Evolutionary conservation across 2,113 vertebrate species (phyloP).

Genomic region (Myxocyprinus asiaticus): DNA sequence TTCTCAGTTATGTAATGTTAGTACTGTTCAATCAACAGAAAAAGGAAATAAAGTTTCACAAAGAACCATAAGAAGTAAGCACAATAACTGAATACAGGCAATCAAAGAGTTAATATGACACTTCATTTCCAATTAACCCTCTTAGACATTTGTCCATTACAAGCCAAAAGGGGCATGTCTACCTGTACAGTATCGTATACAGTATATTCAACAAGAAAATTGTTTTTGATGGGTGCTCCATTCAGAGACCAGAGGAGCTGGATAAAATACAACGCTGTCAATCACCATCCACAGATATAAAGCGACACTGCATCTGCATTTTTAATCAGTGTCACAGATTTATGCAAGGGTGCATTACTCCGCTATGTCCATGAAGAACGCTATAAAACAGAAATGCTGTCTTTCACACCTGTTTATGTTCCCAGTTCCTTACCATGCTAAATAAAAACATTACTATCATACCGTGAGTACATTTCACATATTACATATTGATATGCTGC

Average conservation of each 20-base stretch:
- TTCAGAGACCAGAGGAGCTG: conserved; percentile 57
- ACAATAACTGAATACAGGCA: conserved; percentile 43
- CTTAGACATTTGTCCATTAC: conserved; percentile 69
- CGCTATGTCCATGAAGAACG: conserved; percentile 28
- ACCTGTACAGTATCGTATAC: conserved; percentile 64
- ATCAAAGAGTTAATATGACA: conserved; percentile 62
- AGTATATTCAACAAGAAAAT: conserved; percentile 32
- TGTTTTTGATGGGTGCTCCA: conserved; percentile 55
- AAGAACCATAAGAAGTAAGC: conserved; percentile 71
- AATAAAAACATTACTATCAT: conserved; percentile 21
- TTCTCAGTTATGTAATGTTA: conserved; percentile 69
- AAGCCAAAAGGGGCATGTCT: conserved; percentile 70
- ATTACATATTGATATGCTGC: conserved; percentile 28
- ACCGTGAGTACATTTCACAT: conserved; percentile 39
- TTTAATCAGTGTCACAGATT: conserved; percentile 18
- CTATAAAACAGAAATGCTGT: conserved; percentile 32
- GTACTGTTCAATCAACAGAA: conserved; percentile 50
- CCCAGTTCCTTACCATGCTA: conserved; percentile 41
- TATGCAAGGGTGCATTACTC: background rate
- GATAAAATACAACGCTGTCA: conserved; percentile 59
- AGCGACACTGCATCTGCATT: conserved; percentile 15
- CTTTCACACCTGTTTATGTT: conserved; percentile 12
- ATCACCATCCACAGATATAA: conserved; percentile 56
- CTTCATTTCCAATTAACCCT: conserved; percentile 77
- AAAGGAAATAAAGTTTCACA: conserved; percentile 33